Base-by-base conservation (phyloP, 2,113 vertebrate species). In the Cyprinodon variegatus region DNA sequence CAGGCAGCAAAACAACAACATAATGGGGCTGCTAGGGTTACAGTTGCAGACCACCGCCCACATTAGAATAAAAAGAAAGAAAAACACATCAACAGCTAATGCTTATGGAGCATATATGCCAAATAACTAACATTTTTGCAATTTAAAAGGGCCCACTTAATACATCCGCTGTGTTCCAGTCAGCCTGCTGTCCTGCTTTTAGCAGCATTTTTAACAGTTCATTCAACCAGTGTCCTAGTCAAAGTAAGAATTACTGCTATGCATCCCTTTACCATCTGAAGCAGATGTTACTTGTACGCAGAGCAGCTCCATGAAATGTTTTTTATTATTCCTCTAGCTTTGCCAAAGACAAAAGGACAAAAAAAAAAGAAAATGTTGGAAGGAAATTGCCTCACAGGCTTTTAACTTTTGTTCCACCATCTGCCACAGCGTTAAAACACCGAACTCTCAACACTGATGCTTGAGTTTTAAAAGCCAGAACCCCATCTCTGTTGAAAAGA, bases 341-440 rank as follows among this genome's bases (percentile, higher is more conserved):
- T 75, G 38, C 46, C 66, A 13, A 82, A 82, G 37, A 29, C 29
- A 29, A 29, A 29, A 83, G 78, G 45, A 83, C 53, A 79, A 83
- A 82, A 74, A 70, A 29, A 29, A 29, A 29, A 29, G 29, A 29
- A 29, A 29, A 29, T 66, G 82, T 68, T 82, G 69, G 68, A 84
- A 66, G 76, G 70, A 64, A 79, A 74, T 85, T 83, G 61, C 13
- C 60, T 73, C 50, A 72, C 72, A 77, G 73, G 63, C 79, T 76
- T 81, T 68, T 29, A 29, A 67, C 62, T 82, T 77, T 86, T 71
- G 82, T 86, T 85, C 61, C 73, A 77, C 84, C 86, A 88, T 85
- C 87, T 88, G 86, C 46, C 63, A 53, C 40, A 11, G 60, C 29
- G 41, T 41, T 64, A 68, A 64, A 72, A 68, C 17, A 72, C 20